Base-by-base conservation (phyloP, 1,140 invertebrate species). In the Charaxes varanes region DNA sequence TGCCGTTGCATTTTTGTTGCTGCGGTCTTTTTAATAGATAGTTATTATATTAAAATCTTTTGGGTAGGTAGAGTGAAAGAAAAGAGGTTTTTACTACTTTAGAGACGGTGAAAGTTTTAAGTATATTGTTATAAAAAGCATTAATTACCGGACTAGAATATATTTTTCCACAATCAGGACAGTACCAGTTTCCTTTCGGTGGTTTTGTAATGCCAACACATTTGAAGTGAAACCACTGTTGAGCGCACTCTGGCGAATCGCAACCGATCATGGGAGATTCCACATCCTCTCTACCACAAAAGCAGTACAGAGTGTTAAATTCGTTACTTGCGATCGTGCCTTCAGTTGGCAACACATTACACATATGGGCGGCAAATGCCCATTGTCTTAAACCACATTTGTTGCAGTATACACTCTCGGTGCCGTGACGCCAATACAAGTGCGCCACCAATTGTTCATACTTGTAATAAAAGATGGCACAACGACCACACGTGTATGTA, bases 351-450 rank as follows among this genome's bases (percentile, higher is more conserved):
- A 73, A 41, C 2, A 73, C 53, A 32, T 69, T 41, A 17, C 65
- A 72, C 7, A 62, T 7, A 40, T 72, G 68, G 4, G 41, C 48
- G 4, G 65, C 65, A 18, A 44, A 65, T 4, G 13, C 21, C 66
- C 66, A 70, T 6, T 48, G 42, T 26, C 58, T 65, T 15, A 73
- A 19, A 2, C 30, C 30, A 14, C 69, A 73, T 26, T 50, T 41
- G 12, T 49, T 53, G 32, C 69, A 73, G 19, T 38, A 52, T n/a
- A 46, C 10, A 21, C 66, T 70, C 33, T 70, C 66, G 0, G 63
- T 70, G 5, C 63, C 66, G 22, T 73, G 69, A 5, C 69, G 51
- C 66, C 69, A 73, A 36, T 62, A 70, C 22, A 72, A 31, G 51
- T 72, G 68, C 15, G 62, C 60, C 0, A 70, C 37, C 28, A 68